phyloP scores from a whole-genome alignment of 2,797 vertebrate genomes.

The Myoxocephalus aenaeus region DNA sequence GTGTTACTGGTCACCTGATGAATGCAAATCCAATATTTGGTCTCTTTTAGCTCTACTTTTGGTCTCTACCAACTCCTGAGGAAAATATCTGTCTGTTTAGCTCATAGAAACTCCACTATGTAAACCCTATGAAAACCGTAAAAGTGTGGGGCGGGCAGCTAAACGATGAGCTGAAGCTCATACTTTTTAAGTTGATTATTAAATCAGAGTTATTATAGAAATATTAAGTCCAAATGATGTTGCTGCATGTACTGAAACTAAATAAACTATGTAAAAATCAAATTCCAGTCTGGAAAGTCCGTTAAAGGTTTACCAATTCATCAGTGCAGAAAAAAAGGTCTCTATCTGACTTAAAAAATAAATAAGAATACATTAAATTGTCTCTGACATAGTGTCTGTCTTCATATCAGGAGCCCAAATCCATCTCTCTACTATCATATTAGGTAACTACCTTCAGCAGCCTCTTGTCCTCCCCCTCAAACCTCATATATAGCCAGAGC shows the following conservation, averaged over 20 bases:
- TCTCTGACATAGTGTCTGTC: no score
- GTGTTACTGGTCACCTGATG: background rate
- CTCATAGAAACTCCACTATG: background rate
- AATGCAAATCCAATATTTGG: background rate
- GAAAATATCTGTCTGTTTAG: background rate
- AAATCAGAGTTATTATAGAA: background rate
- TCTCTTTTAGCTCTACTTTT: background rate
- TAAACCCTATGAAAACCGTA: background rate
- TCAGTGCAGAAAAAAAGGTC: background rate
- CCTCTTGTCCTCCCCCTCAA: background rate
- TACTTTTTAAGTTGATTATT: background rate
- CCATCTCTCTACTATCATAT: slow-evolving; percentile 10
- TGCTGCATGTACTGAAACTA: background rate
- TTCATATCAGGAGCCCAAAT: background rate
- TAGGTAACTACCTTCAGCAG: background rate
- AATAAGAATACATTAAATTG: background rate
- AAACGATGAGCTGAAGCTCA: no score
- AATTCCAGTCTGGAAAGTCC: background rate
- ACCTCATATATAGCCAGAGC: background rate
- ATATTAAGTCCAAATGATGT: background rate
- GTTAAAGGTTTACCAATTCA: background rate
- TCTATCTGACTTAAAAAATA: background rate
- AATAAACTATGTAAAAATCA: background rate
- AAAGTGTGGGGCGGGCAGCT: no score
- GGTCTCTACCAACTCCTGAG: background rate